phyloP scores from a whole-genome alignment of 1,140 invertebrate species.

The Euura lappo region DNA sequence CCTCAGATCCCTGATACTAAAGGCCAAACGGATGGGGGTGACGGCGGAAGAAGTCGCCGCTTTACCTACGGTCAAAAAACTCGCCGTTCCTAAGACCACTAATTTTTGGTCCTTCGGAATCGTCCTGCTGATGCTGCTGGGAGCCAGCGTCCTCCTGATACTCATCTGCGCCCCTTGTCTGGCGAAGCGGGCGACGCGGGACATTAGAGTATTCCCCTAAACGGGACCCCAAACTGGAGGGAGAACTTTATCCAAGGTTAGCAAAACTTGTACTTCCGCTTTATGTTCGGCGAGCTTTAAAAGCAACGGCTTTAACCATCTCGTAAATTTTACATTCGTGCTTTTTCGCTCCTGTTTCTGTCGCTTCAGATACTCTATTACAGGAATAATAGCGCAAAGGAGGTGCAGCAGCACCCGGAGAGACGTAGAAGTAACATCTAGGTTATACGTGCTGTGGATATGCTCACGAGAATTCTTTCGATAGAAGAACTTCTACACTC shows the following conservation, averaged over 20 bases:
- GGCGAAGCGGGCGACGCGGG: background rate
- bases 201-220: conserved; percentile 8
- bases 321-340: background rate
- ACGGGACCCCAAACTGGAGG: background rate
- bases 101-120: conserved; percentile 35
- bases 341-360: background rate
- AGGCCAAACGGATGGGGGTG: conserved; percentile 39
- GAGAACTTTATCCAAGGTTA: conserved; percentile 1
- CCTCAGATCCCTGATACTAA: conserved; percentile 37
- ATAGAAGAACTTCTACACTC: background rate
- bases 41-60: conserved; percentile 39
- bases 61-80: conserved; percentile 36
- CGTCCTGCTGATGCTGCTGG: conserved; percentile 33
- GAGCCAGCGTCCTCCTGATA: conserved; percentile 33
- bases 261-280: background rate
- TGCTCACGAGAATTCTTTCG: background rate
- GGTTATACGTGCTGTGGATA: too few species aligned
- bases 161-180: conserved; percentile 38
- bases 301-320: too few species aligned
- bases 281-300: background rate
- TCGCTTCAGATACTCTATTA: background rate
- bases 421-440: too few species aligned
- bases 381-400: background rate
- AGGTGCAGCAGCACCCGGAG: too few species aligned
- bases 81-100: conserved; percentile 27